Base-by-base conservation (phyloP, 2,888 invertebrate genomes). In the Lithophane ornitopus region DNA sequence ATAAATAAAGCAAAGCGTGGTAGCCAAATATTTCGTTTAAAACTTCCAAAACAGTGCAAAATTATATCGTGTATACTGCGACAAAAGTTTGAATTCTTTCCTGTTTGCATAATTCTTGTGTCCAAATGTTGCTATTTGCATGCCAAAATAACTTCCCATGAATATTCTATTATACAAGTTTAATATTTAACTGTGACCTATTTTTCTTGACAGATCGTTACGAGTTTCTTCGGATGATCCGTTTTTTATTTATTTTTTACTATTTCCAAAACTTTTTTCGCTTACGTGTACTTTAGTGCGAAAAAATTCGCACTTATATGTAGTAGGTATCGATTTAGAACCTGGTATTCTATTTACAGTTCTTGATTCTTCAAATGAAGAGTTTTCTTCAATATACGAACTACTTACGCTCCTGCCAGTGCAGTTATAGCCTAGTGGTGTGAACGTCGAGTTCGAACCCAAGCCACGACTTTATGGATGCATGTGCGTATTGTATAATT, bases 151-250 rank as follows among this genome's bases (percentile, higher is more conserved):
- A 66, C 12, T 58, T 69, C n/a, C n/a, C 56, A 83, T 80, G 84
- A 86, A 86, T 86, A 86, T 86, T 83, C 80, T 74, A 77, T 80
- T 70, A 69, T 22, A n/a, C 39, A 67, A 73, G 49, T 74, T 72
- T 69, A 74, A 70, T 67, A 70, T 73, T 70, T 65, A 66, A 66
- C 68, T 67, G 67, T 74, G 84, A 80, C 83, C 84, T 63, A 70
- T 86, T 85, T 85, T 75, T 68, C 61, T 66, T 80, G 39, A 41
- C n/a, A 69, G 68, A 65, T 16, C 44, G 67, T 67, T 49, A 74
- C 34, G 41, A 69, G 39, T 28, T 63, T 11, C 16, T 34, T 67
- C 8, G 22, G n/a, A 67, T 80, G 56, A 54, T n/a, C 22, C 28
- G 3, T 16, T 52, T 19, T 63, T 39, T 19, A 49, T 76, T 34